Conservation (phyloP, 2,797 vertebrate genomes). For the Lutjanus campechanus region DNA sequence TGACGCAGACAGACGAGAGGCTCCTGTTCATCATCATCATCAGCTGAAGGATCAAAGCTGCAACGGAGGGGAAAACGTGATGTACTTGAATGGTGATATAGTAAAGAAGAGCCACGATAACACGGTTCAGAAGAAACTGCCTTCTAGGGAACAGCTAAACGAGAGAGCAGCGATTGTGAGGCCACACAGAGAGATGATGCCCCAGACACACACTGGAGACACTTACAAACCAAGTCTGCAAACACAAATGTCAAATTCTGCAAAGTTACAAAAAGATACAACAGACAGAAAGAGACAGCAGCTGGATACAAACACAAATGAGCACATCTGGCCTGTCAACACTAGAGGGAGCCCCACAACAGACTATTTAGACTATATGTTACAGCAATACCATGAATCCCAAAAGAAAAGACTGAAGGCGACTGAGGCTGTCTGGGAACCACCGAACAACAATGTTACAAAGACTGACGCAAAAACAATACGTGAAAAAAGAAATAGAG, state of each 20-base stretch:
- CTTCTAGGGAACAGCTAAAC: not conserved
- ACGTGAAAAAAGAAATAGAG: not conserved
- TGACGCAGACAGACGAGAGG: not conserved
- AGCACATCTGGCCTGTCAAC: fast-evolving
- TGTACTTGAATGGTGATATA: not conserved
- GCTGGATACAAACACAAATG: not conserved
- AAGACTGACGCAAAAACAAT: not conserved
- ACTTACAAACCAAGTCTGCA: too few species aligned
- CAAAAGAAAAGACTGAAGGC: fast-evolving
- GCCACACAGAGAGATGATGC: not conserved
- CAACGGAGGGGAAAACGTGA: not conserved
- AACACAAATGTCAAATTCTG: not conserved
- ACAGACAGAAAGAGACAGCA: not conserved
- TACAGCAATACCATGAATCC: not conserved
- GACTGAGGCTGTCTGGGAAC: not conserved
- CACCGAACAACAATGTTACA: fast-evolving
- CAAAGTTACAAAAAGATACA: not conserved
- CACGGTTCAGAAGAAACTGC: fast-evolving
- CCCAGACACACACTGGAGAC: not conserved
- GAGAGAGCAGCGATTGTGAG: fast-evolving
- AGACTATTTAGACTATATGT: fast-evolving
- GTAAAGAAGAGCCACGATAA: fast-evolving
- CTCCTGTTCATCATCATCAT: not conserved
- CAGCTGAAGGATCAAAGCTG: not conserved
- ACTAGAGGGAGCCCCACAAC: not conserved